Evolutionary conservation across 2,797 vertebrate species (phyloP).

Genomic region (Gadopsis marmoratus): DNA sequence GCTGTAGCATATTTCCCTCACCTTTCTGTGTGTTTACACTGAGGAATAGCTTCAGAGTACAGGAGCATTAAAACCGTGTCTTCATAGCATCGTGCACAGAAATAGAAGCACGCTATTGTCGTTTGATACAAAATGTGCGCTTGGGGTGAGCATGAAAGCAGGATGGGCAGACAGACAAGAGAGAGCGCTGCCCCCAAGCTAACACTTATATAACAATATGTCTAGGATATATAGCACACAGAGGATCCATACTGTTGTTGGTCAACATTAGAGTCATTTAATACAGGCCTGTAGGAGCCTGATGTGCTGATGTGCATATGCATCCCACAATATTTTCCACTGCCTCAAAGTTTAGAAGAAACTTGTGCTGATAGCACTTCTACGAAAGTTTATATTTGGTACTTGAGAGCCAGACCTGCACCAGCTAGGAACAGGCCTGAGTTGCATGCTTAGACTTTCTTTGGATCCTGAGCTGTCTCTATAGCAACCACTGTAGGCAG

Average conservation of each 20-base stretch:
- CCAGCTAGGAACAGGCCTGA: conserved; percentile 56
- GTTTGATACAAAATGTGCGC: conserved; percentile 70
- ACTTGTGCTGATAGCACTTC: conserved; percentile 80
- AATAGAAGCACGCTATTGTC: conserved; percentile 75
- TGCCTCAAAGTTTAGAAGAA: conserved; percentile 70
- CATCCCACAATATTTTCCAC: conserved; percentile 79
- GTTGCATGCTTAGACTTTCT: conserved; percentile 68
- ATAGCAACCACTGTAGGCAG: conserved; percentile 85
- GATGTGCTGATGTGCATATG: conserved; percentile 80
- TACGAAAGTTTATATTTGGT: conserved; percentile 71
- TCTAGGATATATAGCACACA: conserved; percentile 78
- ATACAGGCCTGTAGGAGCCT: conserved; percentile 72
- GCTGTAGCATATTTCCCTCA: conserved; percentile 59
- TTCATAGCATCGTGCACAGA: conserved; percentile 68
- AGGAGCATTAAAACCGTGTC: conserved; percentile 71
- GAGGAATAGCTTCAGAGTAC: conserved; percentile 63
- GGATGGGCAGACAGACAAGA: conserved; percentile 71
- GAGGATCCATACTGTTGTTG: conserved; percentile 79
- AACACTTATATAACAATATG: conserved; percentile 82
- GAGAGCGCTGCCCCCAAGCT: conserved; percentile 77
- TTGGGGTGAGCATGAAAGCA: conserved; percentile 70
- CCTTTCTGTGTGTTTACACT: conserved; percentile 67
- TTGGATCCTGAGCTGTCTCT: conserved; percentile 82
- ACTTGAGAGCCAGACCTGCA: conserved; percentile 53
- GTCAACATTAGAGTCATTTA: conserved; percentile 80